Evolutionary conservation across 2,113 vertebrate species (phyloP), one percentile per base, ranked within the genome.

Genomic region (Actenoides lindsayi): DNA sequence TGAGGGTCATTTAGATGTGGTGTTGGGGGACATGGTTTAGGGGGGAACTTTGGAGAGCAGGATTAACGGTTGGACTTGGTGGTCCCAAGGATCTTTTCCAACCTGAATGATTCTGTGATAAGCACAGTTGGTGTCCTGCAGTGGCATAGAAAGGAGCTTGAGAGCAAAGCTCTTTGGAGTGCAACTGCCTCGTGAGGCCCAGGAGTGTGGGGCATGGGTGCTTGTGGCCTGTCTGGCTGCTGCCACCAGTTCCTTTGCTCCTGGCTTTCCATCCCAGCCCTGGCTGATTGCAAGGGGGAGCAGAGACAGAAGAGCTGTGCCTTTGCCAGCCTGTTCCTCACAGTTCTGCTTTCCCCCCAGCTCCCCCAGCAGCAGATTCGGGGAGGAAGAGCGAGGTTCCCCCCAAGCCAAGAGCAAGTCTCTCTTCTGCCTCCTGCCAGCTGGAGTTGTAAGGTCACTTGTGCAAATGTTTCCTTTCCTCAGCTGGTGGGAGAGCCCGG

Each of bases 401-500:
- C 42, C 10, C 12, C 0, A 1, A 48, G 75, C 57, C 44, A 63
- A 83, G 82, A 50, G 59, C 39, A 25, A 41, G 50, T 73, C 71
- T 65, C 30, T 74, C 31, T 63, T 59, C 51, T 83, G 28, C 76
- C 39, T 76, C 50, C 54, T 70, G 63, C 59, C n/a, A 69, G 28
- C 27, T 76, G 41, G 50, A 80, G n/a, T 44, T 35, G 4, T 57
- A 44, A 42, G 2, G 13, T 80, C 44, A 33, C n/a, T 46, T 83
- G 50, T 83, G 80, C 64, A 86, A 83, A 54, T 37, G 9, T 77
- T 83, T 67, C 76, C 41, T 92, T 48, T 74, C 53, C 18, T 35
- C 81, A 83, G 83, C 80, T 78, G 89, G 59, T 81, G 73, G 76
- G 63, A 59, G 87, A 95, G 70, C 83, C 76, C 88, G 93, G 51